Conservation (phyloP, 2,888 invertebrate genomes). For the Orthosia cruda region DNA sequence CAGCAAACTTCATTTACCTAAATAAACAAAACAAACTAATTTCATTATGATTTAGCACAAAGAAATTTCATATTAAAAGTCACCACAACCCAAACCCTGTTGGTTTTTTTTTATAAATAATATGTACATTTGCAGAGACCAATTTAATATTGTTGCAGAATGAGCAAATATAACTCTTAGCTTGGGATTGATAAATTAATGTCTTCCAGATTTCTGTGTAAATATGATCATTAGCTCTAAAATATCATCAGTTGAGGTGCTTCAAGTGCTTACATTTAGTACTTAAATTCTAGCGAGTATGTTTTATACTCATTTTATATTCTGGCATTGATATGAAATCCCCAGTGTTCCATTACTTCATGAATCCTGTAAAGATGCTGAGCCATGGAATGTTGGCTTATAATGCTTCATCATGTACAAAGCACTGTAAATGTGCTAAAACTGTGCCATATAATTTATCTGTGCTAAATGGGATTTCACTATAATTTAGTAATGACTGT, state of each 20-base stretch:
- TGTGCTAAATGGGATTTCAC: conserved; percentile 66
- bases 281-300: conserved; percentile 55
- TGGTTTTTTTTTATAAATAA: conserved; percentile 6
- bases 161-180: conserved; percentile 62
- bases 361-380: conserved; percentile 21
- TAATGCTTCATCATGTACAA: conserved; percentile 36
- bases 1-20: background rate
- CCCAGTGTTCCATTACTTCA: conserved; percentile 23
- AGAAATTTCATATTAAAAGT: background rate
- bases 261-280: conserved; percentile 11
- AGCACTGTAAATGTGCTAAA: conserved; percentile 43
- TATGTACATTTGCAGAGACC: conserved; percentile 52
- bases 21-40: background rate
- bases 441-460: conserved; percentile 49
- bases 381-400: conserved; percentile 40
- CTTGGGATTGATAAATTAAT: conserved; percentile 61
- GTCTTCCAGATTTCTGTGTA: conserved; percentile 62
- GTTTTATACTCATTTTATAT: conserved; percentile 39
- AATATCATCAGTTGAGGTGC: conserved; percentile 28
- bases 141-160: conserved; percentile 57
- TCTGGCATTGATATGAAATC: conserved; percentile 20
- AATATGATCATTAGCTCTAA: conserved; percentile 53
- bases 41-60: background rate
- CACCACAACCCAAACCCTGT: background rate
- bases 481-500: conserved; percentile 47